A percentile compares a stretch with the other conserved stretches of the same genome.
phyloP scores from a whole-genome alignment of 2,113 vertebrate genomes.

The Chamaea fasciata region DNA sequence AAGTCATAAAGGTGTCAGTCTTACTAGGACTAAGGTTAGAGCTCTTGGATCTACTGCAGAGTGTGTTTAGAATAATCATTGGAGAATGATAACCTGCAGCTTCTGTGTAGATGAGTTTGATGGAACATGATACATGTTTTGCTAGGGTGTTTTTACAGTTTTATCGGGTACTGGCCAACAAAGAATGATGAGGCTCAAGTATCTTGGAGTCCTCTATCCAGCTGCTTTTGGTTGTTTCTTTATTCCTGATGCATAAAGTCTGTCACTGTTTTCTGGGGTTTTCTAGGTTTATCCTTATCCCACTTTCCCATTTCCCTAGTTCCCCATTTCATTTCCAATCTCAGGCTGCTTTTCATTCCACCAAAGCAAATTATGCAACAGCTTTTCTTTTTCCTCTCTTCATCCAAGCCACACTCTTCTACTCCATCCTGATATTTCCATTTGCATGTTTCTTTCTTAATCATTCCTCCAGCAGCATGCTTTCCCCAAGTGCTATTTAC shows the following conservation, averaged over 20 bases:
- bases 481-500: neutral
- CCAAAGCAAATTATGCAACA: neutral
- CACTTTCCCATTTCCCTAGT: neutral
- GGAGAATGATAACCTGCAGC: neutral
- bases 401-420: neutral
- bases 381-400: neutral
- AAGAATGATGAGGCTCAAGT: neutral
- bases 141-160: neutral
- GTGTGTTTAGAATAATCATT: neutral
- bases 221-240: neutral
- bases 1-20: neutral
- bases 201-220: neutral
- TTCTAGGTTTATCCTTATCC: neutral
- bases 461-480: neutral
- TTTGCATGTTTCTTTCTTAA: neutral
- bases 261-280: neutral
- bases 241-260: neutral
- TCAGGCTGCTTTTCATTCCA: neutral
- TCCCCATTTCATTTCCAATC: neutral
- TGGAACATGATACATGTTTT: neutral
- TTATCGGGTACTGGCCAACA: neutral
- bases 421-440: neutral
- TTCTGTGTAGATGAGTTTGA: neutral
- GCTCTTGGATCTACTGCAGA: neutral
- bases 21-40: neutral